phyloP scores from a whole-genome alignment of 2,797 vertebrate species.

The Bucorvus abyssinicus region DNA sequence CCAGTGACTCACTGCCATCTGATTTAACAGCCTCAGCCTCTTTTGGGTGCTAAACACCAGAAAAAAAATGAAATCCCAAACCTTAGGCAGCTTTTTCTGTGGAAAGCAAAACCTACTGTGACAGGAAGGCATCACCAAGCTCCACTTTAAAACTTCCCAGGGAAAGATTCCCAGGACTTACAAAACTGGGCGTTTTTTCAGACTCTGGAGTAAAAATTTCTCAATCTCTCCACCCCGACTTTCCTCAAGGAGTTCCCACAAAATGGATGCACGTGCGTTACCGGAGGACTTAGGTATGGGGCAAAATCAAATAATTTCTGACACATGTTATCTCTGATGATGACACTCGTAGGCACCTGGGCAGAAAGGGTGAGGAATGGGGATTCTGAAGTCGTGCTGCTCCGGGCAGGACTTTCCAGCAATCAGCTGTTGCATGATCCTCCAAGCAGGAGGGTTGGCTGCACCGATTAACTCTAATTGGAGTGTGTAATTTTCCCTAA shows the following conservation, averaged over 20 bases:
- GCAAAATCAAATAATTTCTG: constrained; percentile 42
- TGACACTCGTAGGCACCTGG: constrained; percentile 9
- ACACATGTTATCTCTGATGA: constrained; percentile 40
- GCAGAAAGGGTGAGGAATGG: neutral
- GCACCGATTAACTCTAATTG: constrained; percentile 28
- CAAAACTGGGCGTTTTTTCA: neutral
- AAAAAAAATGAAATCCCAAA: neutral
- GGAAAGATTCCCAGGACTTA: neutral
- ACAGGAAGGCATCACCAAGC: neutral
- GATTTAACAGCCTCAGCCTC: neutral
- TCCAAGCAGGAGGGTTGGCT: constrained; percentile 29
- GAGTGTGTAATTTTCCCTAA: constrained; percentile 33
- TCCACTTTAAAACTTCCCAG: neutral
- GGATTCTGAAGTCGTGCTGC: constrained; percentile 4
- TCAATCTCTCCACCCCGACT: neutral
- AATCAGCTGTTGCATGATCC: constrained; percentile 26
- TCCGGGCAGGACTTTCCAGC: constrained; percentile 38
- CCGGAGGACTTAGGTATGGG: neutral
- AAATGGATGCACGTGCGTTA: constrained; percentile 14
- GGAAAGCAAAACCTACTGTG: neutral
- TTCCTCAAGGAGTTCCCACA: neutral
- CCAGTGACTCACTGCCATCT: neutral
- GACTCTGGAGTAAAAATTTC: neutral
- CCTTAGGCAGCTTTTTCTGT: neutral
- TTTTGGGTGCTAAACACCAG: neutral